These are phyloP conservation scores for Pseudomyrmex cubaensis DNA, from an alignment of 1,140 invertebrate genomes.

Conservation along the genomic window DNA sequence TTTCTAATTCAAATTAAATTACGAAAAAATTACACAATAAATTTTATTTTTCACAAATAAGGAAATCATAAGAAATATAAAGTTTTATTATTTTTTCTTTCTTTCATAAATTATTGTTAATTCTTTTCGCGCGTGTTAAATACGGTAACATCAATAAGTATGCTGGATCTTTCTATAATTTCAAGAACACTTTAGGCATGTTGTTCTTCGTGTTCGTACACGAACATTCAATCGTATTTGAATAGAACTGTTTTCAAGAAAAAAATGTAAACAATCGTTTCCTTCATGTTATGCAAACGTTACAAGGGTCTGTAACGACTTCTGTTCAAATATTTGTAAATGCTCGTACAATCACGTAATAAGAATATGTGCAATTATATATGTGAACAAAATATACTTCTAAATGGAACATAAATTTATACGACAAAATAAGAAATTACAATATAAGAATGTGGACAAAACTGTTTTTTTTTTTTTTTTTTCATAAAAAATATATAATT, in stretches of 20 bases:
- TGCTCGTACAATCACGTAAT: not conserved
- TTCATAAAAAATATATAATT: not conserved
- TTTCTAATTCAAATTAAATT: no score
- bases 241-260: not conserved
- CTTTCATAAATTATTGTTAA: not conserved
- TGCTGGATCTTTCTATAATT: not conserved
- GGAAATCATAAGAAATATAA: no score
- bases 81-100: no score
- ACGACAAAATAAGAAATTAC: no score
- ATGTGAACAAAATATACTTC: not conserved
- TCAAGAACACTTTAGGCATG: constrained; percentile 11
- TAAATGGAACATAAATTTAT: no score
- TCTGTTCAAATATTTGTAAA: not conserved
- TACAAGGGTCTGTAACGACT: not conserved
- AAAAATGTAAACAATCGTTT: constrained; percentile 52
- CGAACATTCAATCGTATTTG: no score
- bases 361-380: not conserved
- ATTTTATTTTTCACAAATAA: no score
- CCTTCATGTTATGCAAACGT: not conserved
- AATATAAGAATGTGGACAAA: no score
- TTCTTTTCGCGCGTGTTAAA: not conserved
- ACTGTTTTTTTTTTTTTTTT: not conserved
- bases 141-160: not conserved
- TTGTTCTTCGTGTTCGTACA: not conserved
- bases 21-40: no score